Evolutionary conservation across 23 tunicate genomes (phyloP).

Genomic region (Trididemnum clinides): DNA sequence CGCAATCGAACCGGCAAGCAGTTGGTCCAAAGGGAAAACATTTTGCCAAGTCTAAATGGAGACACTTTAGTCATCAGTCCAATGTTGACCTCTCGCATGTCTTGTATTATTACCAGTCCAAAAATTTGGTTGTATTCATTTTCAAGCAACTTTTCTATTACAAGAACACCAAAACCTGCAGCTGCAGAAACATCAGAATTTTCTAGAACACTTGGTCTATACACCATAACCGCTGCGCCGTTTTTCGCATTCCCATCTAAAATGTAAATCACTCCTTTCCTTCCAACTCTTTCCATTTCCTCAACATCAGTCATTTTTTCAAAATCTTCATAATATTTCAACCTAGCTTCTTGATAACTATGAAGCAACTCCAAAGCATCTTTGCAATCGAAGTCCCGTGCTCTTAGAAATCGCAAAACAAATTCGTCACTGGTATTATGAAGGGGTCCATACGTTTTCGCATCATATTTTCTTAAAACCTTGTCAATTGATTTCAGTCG

Average conservation of each 20-base stretch:
- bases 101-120: conserved; percentile 28
- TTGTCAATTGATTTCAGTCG: conserved; percentile 64
- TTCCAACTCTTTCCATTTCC: conserved; percentile 21
- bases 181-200: conserved; percentile 28
- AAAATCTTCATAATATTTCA: conserved; percentile 43
- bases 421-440: conserved; percentile 40
- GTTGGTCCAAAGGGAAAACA: conserved; percentile 24
- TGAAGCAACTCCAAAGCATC: conserved; percentile 55
- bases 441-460: conserved; percentile 37
- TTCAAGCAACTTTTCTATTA: conserved; percentile 38
- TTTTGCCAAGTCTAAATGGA: conserved; percentile 7
- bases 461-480: conserved; percentile 28
- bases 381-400: conserved; percentile 58
- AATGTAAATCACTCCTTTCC: conserved; percentile 18
- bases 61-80: conserved; percentile 14
- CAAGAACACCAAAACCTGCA: neutral
- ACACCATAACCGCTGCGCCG: conserved; percentile 43
- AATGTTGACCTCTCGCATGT: conserved; percentile 19
- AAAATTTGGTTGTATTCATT: conserved; percentile 21
- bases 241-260: conserved; percentile 44
- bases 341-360: conserved; percentile 50
- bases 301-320: conserved; percentile 45
- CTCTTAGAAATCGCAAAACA: conserved; percentile 55
- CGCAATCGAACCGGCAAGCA: conserved; percentile 50
- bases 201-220: conserved; percentile 30